phyloP scores from a whole-genome alignment of 2,113 vertebrate genomes.

The Lipophrys pholis region DNA sequence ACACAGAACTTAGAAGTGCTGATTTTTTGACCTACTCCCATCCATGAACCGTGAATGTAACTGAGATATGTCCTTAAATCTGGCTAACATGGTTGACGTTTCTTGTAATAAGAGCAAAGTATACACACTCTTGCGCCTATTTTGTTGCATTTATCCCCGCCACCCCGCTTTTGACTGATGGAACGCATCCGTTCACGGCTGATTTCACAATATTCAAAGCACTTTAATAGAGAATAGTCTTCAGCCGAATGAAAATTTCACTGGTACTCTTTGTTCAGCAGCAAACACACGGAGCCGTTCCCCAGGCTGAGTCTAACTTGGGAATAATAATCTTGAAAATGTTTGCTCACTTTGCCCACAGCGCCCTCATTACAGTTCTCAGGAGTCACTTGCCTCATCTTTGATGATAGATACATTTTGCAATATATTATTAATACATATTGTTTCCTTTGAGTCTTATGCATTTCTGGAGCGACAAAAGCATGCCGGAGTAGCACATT shows the following conservation, averaged over 20 bases:
- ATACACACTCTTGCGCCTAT: background rate
- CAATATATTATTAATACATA: slow-evolving; percentile 66
- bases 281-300: slow-evolving; percentile 36
- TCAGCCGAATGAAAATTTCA: slow-evolving; percentile 39
- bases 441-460: slow-evolving; percentile 61
- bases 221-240: slow-evolving; percentile 30
- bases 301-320: slow-evolving; percentile 63
- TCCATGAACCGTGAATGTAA: slow-evolving; percentile 24
- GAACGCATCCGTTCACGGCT: slow-evolving; percentile 24
- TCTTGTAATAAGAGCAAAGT: slow-evolving; percentile 6
- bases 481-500: slow-evolving; percentile 15
- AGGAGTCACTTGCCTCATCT: slow-evolving; percentile 56
- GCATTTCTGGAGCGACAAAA: slow-evolving; percentile 42
- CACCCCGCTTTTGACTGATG: slow-evolving; percentile 13
- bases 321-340: slow-evolving; percentile 72
- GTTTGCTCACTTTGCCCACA: slow-evolving; percentile 71
- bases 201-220: slow-evolving; percentile 43
- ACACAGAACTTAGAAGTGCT: slow-evolving; percentile 21
- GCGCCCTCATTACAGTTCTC: slow-evolving; percentile 65
- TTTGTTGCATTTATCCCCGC: slow-evolving; percentile 1
- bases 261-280: slow-evolving; percentile 59
- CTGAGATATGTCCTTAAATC: slow-evolving; percentile 11
- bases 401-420: slow-evolving; percentile 60
- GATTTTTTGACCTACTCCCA: slow-evolving; percentile 25
- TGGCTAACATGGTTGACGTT: background rate